Percentiles rank a stretch among this genome's conserved stretches.
These are phyloP conservation scores for Drosophila siamana DNA, from an alignment of 2,888 invertebrate genomes.

Conservation along the genomic window DNA sequence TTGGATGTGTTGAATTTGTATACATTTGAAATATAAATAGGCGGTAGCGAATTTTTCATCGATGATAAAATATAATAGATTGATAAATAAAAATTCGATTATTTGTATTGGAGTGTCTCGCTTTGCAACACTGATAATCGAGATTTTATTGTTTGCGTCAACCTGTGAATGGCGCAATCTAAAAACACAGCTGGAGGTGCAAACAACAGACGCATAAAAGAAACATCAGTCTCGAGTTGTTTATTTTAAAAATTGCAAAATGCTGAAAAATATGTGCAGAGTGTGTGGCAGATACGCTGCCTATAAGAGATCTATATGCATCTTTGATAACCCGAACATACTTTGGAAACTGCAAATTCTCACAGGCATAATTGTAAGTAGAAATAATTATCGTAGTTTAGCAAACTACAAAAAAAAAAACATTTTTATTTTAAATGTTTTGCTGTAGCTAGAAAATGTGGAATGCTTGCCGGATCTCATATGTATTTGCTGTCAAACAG, in stretches of 20 bases:
- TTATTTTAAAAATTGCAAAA: slow-evolving; percentile 12
- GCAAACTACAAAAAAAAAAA: background rate
- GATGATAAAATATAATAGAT: background rate
- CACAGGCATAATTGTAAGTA: slow-evolving; percentile 35
- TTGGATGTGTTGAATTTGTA: too few relatives aligned
- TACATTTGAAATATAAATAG: background rate
- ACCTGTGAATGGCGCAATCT: slow-evolving; percentile 36
- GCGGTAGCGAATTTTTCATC: background rate
- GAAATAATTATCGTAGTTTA: too few relatives aligned
- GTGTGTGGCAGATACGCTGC: slow-evolving; percentile 49
- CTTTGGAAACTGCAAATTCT: slow-evolving; percentile 48
- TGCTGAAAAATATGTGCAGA: slow-evolving; percentile 55
- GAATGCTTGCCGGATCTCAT: slow-evolving; percentile 48
- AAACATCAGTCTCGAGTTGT: slow-evolving; percentile 11
- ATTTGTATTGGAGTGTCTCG: background rate
- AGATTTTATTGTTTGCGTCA: background rate
- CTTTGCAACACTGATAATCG: slow-evolving; percentile 26
- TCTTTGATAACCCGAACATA: slow-evolving; percentile 45
- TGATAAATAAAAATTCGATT: background rate
- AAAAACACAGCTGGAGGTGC: slow-evolving; percentile 28
- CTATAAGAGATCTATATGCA: slow-evolving; percentile 35
- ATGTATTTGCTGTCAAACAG: slow-evolving; percentile 56
- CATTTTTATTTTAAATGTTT: background rate
- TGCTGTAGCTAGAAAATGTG: slow-evolving; percentile 41
- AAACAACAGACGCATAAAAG: slow-evolving; percentile 8